These are phyloP conservation scores for Leptobrachium leishanense DNA, from an alignment of 2,113 vertebrate genomes.

Conservation along the genomic window DNA sequence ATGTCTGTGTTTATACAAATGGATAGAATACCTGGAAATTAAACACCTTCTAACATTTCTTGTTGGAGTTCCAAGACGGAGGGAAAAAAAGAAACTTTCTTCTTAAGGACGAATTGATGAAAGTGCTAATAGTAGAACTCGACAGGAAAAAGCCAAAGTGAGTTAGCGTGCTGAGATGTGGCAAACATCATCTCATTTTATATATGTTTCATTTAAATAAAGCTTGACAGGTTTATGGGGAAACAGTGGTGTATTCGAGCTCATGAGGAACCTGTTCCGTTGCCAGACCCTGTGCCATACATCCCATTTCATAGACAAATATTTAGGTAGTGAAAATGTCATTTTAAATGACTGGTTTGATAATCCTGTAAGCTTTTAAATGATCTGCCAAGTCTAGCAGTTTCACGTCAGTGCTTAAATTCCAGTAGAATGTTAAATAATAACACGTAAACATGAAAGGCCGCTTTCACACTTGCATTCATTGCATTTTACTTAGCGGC, in stretches of 20 bases:
- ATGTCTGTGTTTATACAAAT: slow-evolving; percentile 60
- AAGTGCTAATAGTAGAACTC: slow-evolving; percentile 59
- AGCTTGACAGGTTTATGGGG: slow-evolving; percentile 81
- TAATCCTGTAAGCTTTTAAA: slow-evolving; percentile 78
- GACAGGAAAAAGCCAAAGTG: slow-evolving; percentile 62
- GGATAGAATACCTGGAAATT: slow-evolving; percentile 61
- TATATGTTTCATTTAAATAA: slow-evolving; percentile 76
- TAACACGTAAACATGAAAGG: slow-evolving; percentile 57
- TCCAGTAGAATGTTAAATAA: slow-evolving; percentile 60
- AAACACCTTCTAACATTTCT: slow-evolving; percentile 64
- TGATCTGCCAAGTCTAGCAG: slow-evolving; percentile 72
- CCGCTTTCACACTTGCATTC: slow-evolving; percentile 34
- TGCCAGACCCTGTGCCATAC: slow-evolving; percentile 71
- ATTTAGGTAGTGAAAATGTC: slow-evolving; percentile 77
- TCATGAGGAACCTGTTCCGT: slow-evolving; percentile 72
- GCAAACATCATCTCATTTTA: slow-evolving; percentile 70
- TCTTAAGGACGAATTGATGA: slow-evolving; percentile 61
- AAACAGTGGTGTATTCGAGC: slow-evolving; percentile 69
- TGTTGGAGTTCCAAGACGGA: slow-evolving; percentile 49
- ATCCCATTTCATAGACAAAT: slow-evolving; percentile 77
- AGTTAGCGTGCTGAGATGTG: slow-evolving; percentile 70
- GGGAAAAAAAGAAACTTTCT: slow-evolving; percentile 50
- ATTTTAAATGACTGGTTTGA: slow-evolving; percentile 73
- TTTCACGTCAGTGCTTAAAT: slow-evolving; percentile 62
- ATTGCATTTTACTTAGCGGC: slow-evolving; percentile 25